Percentiles rank a stretch among this genome's conserved stretches.
phyloP scores from a whole-genome alignment of 2,888 invertebrate species.

The Cantharis rufa region DNA sequence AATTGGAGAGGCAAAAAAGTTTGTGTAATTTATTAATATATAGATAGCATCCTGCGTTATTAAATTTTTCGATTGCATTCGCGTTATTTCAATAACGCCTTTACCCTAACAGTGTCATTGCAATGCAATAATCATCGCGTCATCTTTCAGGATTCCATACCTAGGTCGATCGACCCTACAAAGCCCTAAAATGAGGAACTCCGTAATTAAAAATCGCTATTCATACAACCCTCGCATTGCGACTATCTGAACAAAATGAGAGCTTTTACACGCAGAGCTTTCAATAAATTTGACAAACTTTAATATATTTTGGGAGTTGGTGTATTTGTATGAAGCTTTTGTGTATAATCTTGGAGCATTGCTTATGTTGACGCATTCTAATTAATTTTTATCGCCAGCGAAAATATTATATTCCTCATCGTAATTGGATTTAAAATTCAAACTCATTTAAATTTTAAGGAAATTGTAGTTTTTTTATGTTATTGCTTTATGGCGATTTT shows the following conservation, averaged over 20 bases:
- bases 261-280: slow-evolving; percentile 40
- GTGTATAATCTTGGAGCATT: slow-evolving; percentile 30
- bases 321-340: slow-evolving; percentile 34
- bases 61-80: slow-evolving; percentile 7
- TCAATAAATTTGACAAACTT: slow-evolving; percentile 41
- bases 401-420: slow-evolving; percentile 19
- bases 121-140: slow-evolving; percentile 18
- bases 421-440: slow-evolving; percentile 24
- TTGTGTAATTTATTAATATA: not conserved
- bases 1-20: not conserved
- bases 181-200: slow-evolving; percentile 29
- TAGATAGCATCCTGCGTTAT: not conserved
- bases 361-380: slow-evolving; percentile 38
- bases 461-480: not conserved
- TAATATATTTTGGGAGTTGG: slow-evolving; percentile 39
- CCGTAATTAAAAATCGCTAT: slow-evolving; percentile 43
- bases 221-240: slow-evolving; percentile 35
- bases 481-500: not conserved
- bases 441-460: slow-evolving; percentile 27
- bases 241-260: slow-evolving; percentile 35
- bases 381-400: slow-evolving; percentile 39
- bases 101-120: slow-evolving; percentile 16
- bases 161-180: slow-evolving; percentile 29
- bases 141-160: slow-evolving; percentile 20
- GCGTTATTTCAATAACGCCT: slow-evolving; percentile 16